These are phyloP conservation scores for Turritopsis rubra DNA, from an alignment of 30 jellyfish, hydroid and myxozoan genomes.

Conservation along the genomic window DNA sequence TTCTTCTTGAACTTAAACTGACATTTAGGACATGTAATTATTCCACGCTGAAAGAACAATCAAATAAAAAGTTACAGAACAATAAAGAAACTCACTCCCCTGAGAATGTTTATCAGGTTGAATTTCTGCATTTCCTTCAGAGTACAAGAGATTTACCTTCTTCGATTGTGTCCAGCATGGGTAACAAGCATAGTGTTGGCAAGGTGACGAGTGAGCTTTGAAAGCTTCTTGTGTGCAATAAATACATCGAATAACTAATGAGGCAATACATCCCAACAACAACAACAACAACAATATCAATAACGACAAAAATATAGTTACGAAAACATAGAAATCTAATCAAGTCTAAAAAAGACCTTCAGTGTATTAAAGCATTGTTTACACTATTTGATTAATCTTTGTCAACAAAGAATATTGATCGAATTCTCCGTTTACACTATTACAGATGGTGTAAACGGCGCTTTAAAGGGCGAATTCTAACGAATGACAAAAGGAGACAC, in stretches of 20 bases:
- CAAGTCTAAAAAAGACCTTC: no score
- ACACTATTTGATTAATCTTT: no score
- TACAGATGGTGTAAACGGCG: neutral
- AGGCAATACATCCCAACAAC: neutral
- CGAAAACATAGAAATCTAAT: neutral
- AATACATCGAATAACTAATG: slow-evolving; percentile 16
- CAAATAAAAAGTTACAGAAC: neutral
- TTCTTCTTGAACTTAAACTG: neutral
- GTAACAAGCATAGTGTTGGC: slow-evolving; percentile 23
- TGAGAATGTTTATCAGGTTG: no score
- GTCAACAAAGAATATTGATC: no score
- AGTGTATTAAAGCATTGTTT: no score
- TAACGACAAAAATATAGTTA: neutral
- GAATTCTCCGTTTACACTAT: no score
- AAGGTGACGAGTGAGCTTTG: slow-evolving; percentile 27
- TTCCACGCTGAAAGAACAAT: slow-evolving; percentile 3
- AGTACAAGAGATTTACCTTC: slow-evolving; percentile 6
- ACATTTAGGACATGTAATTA: slow-evolving; percentile 25
- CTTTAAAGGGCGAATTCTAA: neutral
- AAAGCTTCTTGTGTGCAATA: slow-evolving; percentile 25
- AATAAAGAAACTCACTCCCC: no score
- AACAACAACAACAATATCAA: neutral
- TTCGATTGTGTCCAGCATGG: slow-evolving; percentile 23
- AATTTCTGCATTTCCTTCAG: no score
- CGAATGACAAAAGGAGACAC: neutral